These are phyloP conservation scores for Ambastaia sidthimunki DNA, from an alignment of 2,797 vertebrate species.

Conservation along the genomic window DNA sequence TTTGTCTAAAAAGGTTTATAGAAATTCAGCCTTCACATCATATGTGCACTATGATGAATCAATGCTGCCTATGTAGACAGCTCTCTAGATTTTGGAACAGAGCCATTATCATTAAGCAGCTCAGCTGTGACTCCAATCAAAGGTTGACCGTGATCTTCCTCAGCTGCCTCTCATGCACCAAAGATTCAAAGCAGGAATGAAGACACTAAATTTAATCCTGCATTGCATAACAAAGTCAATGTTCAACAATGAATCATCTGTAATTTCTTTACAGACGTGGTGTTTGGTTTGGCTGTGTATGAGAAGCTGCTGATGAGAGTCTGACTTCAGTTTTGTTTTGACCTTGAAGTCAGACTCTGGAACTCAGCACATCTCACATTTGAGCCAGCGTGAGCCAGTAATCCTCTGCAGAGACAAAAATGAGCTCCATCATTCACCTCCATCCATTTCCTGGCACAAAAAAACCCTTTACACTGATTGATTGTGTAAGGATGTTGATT, in stretches of 20 bases:
- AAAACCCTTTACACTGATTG: conserved; percentile 11
- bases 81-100: conserved; percentile 10
- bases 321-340: conserved; percentile 12
- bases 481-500: conserved; percentile 31
- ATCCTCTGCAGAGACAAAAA: conserved; percentile 33
- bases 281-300: background rate
- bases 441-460: conserved; percentile 16
- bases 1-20: background rate
- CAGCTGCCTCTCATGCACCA: background rate
- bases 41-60: too few species aligned
- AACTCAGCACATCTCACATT: background rate
- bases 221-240: conserved; percentile 9
- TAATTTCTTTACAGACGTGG: background rate
- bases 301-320: background rate
- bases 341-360: background rate
- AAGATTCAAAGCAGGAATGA: conserved; percentile 7
- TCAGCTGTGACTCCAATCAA: background rate
- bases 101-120: conserved; percentile 17
- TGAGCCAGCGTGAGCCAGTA: conserved; percentile 18
- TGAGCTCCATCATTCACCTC: conserved; percentile 25
- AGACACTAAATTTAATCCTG: background rate
- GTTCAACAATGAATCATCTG: background rate
- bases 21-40: background rate
- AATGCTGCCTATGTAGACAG: background rate
- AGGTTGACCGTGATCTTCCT: background rate